Evolutionary conservation across 2,113 vertebrate species (phyloP).

Genomic region (Mormyrus lacerda): DNA sequence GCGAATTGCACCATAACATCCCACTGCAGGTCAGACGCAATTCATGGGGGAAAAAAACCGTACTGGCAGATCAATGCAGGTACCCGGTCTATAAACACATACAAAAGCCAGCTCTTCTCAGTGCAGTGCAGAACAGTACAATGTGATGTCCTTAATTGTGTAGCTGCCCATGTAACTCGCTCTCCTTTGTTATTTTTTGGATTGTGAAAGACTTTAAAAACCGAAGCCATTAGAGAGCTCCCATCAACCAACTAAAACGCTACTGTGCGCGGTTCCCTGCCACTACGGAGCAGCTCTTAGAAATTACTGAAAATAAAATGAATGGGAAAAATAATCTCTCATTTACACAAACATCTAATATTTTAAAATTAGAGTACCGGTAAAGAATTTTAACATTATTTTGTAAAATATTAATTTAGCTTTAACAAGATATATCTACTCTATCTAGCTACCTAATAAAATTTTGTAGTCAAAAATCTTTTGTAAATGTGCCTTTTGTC

Average conservation of each 20-base stretch:
- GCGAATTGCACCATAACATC: not conserved
- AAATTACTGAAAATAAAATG: not conserved
- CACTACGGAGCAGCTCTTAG: not conserved
- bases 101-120: not conserved
- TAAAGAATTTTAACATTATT: not conserved
- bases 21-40: not conserved
- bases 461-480: not conserved
- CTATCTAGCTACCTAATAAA: not conserved
- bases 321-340: not conserved
- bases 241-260: not conserved
- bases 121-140: constrained; percentile 5
- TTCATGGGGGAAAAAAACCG: not conserved
- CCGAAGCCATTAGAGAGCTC: not conserved
- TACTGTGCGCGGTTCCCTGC: not conserved
- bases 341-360: not conserved
- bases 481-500: not conserved
- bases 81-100: not conserved
- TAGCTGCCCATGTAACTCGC: not conserved
- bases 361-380: not conserved
- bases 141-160: not conserved
- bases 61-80: not conserved
- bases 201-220: not conserved
- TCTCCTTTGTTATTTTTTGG: not conserved
- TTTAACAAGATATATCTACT: not conserved
- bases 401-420: not conserved